Conservation (phyloP, 1,140 invertebrate species). For the Coenobita brevimanus region DNA sequence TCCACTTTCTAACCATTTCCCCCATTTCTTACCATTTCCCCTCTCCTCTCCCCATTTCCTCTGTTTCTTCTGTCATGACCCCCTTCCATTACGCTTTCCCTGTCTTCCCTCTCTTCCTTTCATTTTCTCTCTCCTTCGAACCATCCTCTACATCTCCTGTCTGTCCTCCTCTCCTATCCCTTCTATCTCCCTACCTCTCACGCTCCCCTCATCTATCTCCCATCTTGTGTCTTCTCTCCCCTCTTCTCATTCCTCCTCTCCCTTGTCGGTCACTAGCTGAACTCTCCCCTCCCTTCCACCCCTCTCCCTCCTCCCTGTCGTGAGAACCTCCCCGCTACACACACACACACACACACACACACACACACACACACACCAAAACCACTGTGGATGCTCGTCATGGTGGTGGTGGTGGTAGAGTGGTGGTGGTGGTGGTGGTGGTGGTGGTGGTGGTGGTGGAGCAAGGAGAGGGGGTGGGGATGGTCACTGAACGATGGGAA, state of each 20-base stretch:
- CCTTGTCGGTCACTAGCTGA: background rate
- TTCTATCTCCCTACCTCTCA: conserved; percentile 13
- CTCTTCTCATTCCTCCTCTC: background rate
- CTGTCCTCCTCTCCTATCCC: background rate
- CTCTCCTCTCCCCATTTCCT: background rate
- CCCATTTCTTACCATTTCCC: background rate
- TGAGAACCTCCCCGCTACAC: background rate
- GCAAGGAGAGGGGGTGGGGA: background rate
- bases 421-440: background rate
- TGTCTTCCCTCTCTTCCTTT: conserved; percentile 16
- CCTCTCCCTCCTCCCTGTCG: background rate
- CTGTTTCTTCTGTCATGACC: background rate
- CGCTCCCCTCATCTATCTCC: background rate
- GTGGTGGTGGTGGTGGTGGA: background rate
- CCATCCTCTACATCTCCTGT: background rate
- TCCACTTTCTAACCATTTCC: background rate
- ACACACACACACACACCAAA: background rate
- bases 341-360: background rate
- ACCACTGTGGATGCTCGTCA: background rate
- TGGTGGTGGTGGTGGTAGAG: too few species aligned
- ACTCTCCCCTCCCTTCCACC: background rate
- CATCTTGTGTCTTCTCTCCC: background rate
- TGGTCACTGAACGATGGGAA: background rate
- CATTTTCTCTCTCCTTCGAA: conserved; percentile 16
- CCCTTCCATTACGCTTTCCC: background rate